Evolutionary conservation across 2,797 vertebrate species (phyloP), one percentile per base, ranked within the genome.

Genomic region (Sebastes reedi): DNA sequence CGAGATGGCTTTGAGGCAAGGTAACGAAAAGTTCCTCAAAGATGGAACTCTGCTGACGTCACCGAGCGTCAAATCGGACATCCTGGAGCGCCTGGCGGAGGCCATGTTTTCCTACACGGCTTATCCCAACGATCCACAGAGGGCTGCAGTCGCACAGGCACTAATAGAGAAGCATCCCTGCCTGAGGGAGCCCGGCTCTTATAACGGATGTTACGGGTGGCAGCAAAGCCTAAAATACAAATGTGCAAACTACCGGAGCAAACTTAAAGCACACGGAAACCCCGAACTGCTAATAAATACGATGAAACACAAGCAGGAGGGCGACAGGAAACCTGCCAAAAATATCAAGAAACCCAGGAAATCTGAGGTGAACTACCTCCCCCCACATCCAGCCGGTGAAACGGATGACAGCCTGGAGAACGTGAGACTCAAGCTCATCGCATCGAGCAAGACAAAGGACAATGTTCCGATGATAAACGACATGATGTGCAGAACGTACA

Each of bases 331-430:
- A 46, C 42, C 71, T 13, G 34, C 50, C 11, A 74, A 72, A 30
- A 79, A 79, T 59, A 16, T 78, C n/a, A 81, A 85, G 71, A 85
- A 79, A 55, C 60, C 79, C 6, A 62, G 16, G 61, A 79, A 36
- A 5, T 10, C 62, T 0, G 79, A 82, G 22, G 75, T 85, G 0
- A 85, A 85, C 27, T 79, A 42, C 67, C 50, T 76, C 3, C 80
- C 76, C 20, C 32, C 80, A 27, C 59, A 82, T 9, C 83, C 71
- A n/a, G 13, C 22, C 1, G 75, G 79, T 5, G 75, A 79, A 52
- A 85, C 75, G 0, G 67, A 59, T 2, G 52, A 36, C 6, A 79
- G 22, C 13, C 59, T 75, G 13, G 79, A 85, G 62, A 64, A 3
- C 0, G 8, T 64, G 8, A 82, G 72, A 36, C 55, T 46, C 2